A percentile compares a stretch with the other conserved stretches of the same genome.
These are phyloP conservation scores for Pampusana beccarii DNA, from an alignment of 2,113 vertebrate genomes.

Conservation along the genomic window DNA sequence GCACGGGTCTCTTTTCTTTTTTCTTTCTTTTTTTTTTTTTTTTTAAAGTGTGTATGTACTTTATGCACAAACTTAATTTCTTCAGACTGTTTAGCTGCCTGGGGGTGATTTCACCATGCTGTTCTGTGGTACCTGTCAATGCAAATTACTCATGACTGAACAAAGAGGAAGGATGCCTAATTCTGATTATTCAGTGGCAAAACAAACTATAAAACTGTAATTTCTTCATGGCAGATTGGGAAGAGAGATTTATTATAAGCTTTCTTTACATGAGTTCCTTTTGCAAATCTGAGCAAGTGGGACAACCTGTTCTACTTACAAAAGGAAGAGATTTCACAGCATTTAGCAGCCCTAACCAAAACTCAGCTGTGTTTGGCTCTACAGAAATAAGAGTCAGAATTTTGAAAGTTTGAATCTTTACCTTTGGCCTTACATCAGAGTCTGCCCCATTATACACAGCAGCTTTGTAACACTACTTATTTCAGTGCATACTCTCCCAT, in stretches of 20 bases:
- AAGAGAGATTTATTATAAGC: neutral
- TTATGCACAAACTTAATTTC: neutral
- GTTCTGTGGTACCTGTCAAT: neutral
- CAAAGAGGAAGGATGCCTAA: neutral
- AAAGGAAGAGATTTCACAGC: neutral
- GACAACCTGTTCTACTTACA: neutral
- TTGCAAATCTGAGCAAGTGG: neutral
- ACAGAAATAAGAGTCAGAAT: neutral
- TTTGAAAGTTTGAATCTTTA: neutral
- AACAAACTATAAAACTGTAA: neutral
- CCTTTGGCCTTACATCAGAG: neutral
- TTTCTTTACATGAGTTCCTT: neutral
- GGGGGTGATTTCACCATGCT: neutral
- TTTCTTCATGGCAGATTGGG: neutral
- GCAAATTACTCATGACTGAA: slow-evolving; percentile 7
- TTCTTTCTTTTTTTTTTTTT: neutral
- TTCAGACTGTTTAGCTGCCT: neutral
- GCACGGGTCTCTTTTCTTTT: neutral
- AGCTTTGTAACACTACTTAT: neutral
- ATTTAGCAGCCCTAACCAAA: neutral
- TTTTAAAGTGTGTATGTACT: neutral
- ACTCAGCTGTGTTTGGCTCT: neutral
- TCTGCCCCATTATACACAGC: accelerated
- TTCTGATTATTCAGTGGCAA: neutral
- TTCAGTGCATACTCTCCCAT: neutral